Conservation (phyloP, 1,140 invertebrate species). For the Panulirus ornatus region DNA sequence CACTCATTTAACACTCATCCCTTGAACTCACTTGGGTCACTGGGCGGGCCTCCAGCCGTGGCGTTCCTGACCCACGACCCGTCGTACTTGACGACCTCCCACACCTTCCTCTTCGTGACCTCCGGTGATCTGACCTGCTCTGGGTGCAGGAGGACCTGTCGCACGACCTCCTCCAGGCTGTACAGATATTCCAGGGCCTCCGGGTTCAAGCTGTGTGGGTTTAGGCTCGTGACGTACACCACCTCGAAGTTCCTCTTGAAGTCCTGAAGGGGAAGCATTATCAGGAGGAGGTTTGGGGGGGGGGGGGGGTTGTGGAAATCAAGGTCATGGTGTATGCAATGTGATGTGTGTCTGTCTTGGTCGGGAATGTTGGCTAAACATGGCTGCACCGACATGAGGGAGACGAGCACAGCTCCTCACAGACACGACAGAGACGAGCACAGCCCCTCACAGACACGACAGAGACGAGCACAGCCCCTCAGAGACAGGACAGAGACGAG, state of each 20-base stretch:
- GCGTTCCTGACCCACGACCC: constrained; percentile 93
- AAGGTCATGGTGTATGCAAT: too few species aligned
- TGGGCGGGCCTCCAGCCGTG: constrained; percentile 97
- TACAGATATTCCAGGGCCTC: constrained; percentile 77
- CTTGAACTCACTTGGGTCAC: constrained; percentile 86
- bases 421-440: neutral
- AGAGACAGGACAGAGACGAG: neutral
- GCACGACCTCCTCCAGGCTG: constrained; percentile 24
- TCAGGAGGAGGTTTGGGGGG: too few species aligned
- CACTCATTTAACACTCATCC: too few species aligned
- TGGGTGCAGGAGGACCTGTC: constrained; percentile 5
- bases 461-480: neutral
- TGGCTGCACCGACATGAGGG: neutral
- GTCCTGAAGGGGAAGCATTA: neutral
- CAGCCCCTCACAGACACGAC: neutral
- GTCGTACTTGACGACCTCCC: constrained; percentile 97
- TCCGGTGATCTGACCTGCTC: neutral
- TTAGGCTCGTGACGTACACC: constrained; percentile 81
- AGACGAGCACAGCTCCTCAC: neutral
- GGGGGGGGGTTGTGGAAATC: too few species aligned
- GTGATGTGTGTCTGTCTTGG: too few species aligned
- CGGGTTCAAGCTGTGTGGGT: constrained; percentile 92
- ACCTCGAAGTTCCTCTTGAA: constrained; percentile 44
- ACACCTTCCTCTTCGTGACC: constrained; percentile 80
- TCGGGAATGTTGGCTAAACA: neutral